Evolutionary conservation across 2,888 invertebrate genomes (phyloP).

Genomic region (Invenusta paracnida): DNA sequence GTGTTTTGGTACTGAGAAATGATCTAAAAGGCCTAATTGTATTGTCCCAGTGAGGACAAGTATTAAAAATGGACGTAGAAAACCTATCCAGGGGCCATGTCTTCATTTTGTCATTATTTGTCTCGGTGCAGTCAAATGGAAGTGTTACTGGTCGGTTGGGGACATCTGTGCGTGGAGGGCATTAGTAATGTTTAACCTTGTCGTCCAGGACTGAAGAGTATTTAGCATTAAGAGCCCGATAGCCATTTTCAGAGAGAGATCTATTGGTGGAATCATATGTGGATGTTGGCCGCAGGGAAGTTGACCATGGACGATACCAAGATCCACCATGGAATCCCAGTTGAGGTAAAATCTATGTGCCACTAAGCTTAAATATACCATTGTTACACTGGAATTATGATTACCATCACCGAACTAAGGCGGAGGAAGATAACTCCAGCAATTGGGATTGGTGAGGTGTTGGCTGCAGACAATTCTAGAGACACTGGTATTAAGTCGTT

Average conservation of each 20-base stretch:
- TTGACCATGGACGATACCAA: neutral
- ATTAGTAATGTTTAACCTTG: neutral
- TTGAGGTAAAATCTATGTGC: neutral
- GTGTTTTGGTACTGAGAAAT: neutral
- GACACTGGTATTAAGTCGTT: neutral
- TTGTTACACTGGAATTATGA: neutral
- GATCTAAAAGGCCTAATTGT: neutral
- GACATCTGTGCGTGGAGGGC: neutral
- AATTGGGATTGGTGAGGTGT: neutral
- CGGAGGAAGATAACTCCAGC: neutral
- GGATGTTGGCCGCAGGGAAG: neutral
- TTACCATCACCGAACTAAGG: neutral
- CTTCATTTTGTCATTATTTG: neutral
- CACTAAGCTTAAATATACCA: neutral
- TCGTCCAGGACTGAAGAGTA: neutral
- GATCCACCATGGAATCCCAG: conserved; percentile 4
- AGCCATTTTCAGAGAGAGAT: too few relatives aligned
- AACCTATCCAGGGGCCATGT: neutral
- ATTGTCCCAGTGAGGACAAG: neutral
- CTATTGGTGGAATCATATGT: too few relatives aligned
- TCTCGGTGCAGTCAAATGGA: neutral
- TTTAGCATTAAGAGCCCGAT: neutral
- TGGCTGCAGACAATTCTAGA: neutral
- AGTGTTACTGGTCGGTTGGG: neutral
- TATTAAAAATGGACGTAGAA: neutral